A percentile compares a stretch with the other conserved stretches of the same genome.
phyloP scores from a whole-genome alignment of 2,113 vertebrate species.

The Alethe diademata region DNA sequence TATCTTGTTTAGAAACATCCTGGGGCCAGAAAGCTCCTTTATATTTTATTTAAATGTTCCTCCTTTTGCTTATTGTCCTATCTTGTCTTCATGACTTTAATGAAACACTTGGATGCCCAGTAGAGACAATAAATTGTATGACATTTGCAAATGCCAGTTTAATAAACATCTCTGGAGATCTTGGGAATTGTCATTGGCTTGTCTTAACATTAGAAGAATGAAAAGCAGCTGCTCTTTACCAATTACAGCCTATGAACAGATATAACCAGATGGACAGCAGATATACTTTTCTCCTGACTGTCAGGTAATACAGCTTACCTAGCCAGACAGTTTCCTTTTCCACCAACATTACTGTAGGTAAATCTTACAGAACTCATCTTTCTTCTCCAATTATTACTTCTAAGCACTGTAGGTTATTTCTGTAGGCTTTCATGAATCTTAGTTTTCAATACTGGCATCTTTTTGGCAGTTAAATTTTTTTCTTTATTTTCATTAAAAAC shows the following conservation, averaged over 20 bases:
- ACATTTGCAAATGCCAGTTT: constrained; percentile 51
- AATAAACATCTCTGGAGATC: not conserved
- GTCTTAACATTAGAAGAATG: not conserved
- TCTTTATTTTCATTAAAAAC: not conserved
- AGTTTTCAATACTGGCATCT: not conserved
- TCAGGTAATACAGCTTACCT: not conserved
- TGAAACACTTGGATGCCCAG: not conserved
- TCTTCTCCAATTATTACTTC: not conserved
- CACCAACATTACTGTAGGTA: not conserved
- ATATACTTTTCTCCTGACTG: not conserved
- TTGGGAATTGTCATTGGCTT: not conserved
- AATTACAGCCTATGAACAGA: not conserved
- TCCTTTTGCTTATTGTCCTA: not conserved
- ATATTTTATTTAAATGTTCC: not conserved
- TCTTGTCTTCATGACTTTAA: not conserved
- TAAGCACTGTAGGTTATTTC: not conserved
- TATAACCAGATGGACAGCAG: not conserved
- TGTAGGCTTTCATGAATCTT: not conserved
- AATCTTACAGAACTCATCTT: not conserved
- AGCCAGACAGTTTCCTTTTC: not conserved
- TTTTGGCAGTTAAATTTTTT: not conserved
- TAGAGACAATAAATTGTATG: not conserved
- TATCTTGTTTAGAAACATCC: not conserved
- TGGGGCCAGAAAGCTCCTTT: not conserved
- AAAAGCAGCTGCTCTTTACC: not conserved